Base-by-base conservation (phyloP, 2,888 invertebrate genomes). In the Andricus quercusramuli region DNA sequence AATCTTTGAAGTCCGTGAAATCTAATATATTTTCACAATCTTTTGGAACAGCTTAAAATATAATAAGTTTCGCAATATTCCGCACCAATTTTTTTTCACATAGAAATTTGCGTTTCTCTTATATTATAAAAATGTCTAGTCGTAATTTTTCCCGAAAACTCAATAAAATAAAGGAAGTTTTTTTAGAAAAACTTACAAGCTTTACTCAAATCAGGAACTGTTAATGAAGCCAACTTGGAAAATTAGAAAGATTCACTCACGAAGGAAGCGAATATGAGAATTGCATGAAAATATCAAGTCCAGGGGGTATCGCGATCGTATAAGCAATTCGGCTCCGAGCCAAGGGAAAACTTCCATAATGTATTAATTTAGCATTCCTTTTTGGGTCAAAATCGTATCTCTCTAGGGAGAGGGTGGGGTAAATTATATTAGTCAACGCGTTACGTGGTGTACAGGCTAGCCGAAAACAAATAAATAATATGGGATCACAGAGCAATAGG, bases 341-440 rank as follows among this genome's bases (percentile, higher is more conserved):
- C 92, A 91, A 89, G 83, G 85, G 81, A 87, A 88, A 86, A 87
- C 85, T 88, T 86, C 85, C 83, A 88, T 90, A 90, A 91, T 91
- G 91, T 91, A 92, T 92, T 92, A 92, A 92, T 92, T 91, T 91
- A 90, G 90, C 89, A 87, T 89, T 87, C 86, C 89, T 91, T 92
- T 92, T 92, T 91, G 89, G 90, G 91, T 91, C 91, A 91, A 86
- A 84, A 88, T 85, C 85, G 88, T 89, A 89, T 90, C 25, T 25
- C 25, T 25, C 25, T 25, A 25, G 25, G 20, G 29, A 8, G 47
- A 17, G 29, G 44, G n/a, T 15, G n/a, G 32, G 41, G 56, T 70
- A 67, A 59, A 47, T 68, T 68, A 68, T 68, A 44, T 44, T 74
- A 56, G 68, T 59, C 77, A 68, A 80, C 79, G 80, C 82, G 82